phyloP scores from a whole-genome alignment of 2,888 invertebrate genomes.

The Dyspetes luteomarginatus region DNA sequence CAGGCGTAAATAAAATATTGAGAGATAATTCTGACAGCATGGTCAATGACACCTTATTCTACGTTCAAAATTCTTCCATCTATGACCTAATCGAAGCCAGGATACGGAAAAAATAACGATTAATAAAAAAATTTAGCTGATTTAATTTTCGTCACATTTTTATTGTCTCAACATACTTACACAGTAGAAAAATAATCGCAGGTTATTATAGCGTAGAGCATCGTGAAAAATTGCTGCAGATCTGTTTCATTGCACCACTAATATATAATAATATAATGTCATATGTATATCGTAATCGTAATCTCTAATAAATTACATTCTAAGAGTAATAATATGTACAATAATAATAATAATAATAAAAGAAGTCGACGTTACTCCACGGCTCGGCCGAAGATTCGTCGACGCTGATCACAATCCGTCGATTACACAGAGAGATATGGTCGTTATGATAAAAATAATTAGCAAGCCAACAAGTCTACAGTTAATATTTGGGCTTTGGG shows the following conservation, averaged over 20 bases:
- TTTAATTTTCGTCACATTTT: constrained; percentile 69
- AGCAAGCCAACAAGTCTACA: constrained; percentile 31
- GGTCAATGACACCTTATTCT: too few species aligned
- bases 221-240: constrained; percentile 65
- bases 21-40: too few species aligned
- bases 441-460: constrained; percentile 21
- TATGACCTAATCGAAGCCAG: too few species aligned
- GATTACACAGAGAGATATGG: constrained; percentile 41
- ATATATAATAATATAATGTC: constrained; percentile 30
- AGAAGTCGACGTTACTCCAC: constrained; percentile 59
- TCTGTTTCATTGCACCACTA: constrained; percentile 58
- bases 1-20: too few species aligned
- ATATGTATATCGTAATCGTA: constrained; percentile 53
- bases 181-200: constrained; percentile 76
- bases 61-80: too few species aligned
- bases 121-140: neutral
- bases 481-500: constrained; percentile 39
- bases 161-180: constrained; percentile 74
- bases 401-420: constrained; percentile 68
- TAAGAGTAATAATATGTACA: constrained; percentile 70
- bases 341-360: constrained; percentile 62
- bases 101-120: too few species aligned
- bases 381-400: constrained; percentile 55
- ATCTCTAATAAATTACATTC: constrained; percentile 49
- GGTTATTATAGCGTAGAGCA: constrained; percentile 66